Base-by-base conservation (phyloP, 2,888 invertebrate genomes). In the Hylaea fasciaria region DNA sequence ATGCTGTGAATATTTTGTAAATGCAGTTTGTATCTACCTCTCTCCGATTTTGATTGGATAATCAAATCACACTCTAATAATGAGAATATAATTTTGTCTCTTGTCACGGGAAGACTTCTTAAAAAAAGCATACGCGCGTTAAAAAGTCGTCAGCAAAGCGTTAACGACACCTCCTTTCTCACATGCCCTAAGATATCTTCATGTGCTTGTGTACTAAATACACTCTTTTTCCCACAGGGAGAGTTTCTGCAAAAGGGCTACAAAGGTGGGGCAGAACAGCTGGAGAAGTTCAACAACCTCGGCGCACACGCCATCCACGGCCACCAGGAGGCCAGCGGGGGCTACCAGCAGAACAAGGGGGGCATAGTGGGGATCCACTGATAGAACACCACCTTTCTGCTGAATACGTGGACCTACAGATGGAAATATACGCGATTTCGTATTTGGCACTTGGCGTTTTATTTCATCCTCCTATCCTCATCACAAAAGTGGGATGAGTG, bases 241-340 rank as follows among this genome's bases (percentile, higher is more conserved):
- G 93, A 94, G 76, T 94, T 92, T 76, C 92, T 93, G 52, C 93
- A 94, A 62, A 94, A 94, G 66, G 94, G 93, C 69, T 94, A 92
- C 82, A 93, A 93, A 60, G 94, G 93, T 11, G 93, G 91, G 37
- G 93, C 94, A 2, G 93, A 94, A 69, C 87, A 91, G 43, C 86
- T 93, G 78, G 94, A 93, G 69, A 92, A 93, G 63, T 94, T 93
- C 79, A 94, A 94, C 75, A 94, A 94, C 62, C 84, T 93, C 22
- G 94, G 94, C 39, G 93, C 94, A 44, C 94, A 94, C 53, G 93
- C 94, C 0, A 81, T 94, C 40, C 89, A 94, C 63, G 94, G 94
- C 0, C 94, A 94, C 68, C 94, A 94, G 65, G 94, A 94, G 64
- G 93, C 93, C 37, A 93, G 86, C 63, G 93, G 93, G 3, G 93